Evolutionary conservation across 2,113 vertebrate genomes (phyloP).

Genomic region (Rhinopithecus roxellana): DNA sequence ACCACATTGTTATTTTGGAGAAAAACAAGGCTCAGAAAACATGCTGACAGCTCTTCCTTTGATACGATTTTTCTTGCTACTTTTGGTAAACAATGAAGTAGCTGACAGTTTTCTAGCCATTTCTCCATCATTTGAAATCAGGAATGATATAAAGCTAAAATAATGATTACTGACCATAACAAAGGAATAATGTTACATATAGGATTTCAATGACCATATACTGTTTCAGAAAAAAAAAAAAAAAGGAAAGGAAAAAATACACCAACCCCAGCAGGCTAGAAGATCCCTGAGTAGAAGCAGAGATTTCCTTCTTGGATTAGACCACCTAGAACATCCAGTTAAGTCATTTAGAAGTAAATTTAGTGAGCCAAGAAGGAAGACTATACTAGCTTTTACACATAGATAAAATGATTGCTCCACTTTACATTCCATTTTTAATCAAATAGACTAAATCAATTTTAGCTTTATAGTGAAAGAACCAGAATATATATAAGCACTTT

Average conservation of each 20-base stretch:
- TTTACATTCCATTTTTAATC: neutral
- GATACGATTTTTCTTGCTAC: neutral
- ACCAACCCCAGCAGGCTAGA: neutral
- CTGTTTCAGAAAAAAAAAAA: neutral
- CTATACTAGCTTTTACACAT: neutral
- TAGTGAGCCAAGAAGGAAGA: neutral
- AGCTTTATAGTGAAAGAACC: neutral
- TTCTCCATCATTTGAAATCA: slow-evolving; percentile 19
- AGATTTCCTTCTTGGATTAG: slow-evolving; percentile 8
- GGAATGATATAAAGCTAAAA: slow-evolving; percentile 17
- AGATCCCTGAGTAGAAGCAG: neutral
- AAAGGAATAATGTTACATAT: slow-evolving; percentile 12
- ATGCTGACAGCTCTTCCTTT: slow-evolving; percentile 35
- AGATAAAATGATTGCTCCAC: neutral
- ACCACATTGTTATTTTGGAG: slow-evolving; percentile 15
- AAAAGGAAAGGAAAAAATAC: neutral
- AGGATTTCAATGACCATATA: neutral
- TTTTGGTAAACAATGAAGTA: slow-evolving; percentile 46
- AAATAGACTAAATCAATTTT: neutral
- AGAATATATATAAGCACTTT: slow-evolving; percentile 30
- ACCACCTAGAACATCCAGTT: neutral
- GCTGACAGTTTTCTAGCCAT: slow-evolving; percentile 7
- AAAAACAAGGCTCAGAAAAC: slow-evolving; percentile 45
- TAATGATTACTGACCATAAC: neutral
- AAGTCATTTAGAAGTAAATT: slow-evolving; percentile 43